Conservation (phyloP, 35 echinoderm and acorn worm genomes). For the Holothuria glaberrima region DNA sequence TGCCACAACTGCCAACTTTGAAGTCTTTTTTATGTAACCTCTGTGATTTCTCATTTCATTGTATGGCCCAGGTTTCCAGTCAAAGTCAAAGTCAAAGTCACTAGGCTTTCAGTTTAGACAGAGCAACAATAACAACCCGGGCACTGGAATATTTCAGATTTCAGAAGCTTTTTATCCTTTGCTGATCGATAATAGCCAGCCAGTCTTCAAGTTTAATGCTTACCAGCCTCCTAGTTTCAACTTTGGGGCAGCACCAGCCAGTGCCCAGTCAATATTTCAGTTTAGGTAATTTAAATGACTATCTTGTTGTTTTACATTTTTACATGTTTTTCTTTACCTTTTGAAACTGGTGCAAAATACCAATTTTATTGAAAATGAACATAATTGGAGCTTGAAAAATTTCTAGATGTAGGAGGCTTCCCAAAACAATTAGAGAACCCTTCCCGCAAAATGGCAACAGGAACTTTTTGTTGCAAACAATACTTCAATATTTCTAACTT, state of each 20-base stretch:
- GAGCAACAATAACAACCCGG: constrained; percentile 46
- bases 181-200: background rate
- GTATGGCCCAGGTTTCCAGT: background rate
- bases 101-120: constrained; percentile 49
- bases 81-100: background rate
- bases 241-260: background rate
- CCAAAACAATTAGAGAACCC: no score
- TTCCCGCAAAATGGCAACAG: no score
- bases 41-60: no score
- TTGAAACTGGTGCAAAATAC: no score
- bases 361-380: no score
- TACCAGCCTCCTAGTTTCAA: constrained; percentile 18
- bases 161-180: background rate
- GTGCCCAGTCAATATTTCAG: constrained; percentile 21
- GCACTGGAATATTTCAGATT: constrained; percentile 17
- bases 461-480: no score
- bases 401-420: no score
- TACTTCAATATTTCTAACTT: no score
- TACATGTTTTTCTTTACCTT: no score
- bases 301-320: background rate
- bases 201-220: constrained; percentile 11
- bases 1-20: no score
- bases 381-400: background rate
- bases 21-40: no score
- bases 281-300: constrained; percentile 29